A percentile compares a stretch with the other conserved stretches of the same genome.
These are phyloP conservation scores for Chloroclystis v-ata DNA, from an alignment of 2,888 invertebrate species.

Conservation along the genomic window DNA sequence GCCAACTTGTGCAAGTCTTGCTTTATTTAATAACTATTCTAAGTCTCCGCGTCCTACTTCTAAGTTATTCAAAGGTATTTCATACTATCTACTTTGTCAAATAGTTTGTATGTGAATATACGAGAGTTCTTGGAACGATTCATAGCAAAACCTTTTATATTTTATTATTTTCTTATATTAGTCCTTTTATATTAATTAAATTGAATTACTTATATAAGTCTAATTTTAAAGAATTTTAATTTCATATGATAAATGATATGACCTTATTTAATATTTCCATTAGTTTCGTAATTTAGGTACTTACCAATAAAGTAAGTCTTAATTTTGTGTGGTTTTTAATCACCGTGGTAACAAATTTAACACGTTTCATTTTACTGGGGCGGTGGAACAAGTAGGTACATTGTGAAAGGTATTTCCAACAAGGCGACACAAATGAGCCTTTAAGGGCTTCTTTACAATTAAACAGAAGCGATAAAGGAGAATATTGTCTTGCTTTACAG, in stretches of 20 bases:
- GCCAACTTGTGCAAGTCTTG: slow-evolving; percentile 31
- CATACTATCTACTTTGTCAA: slow-evolving; percentile 14
- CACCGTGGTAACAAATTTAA: slow-evolving; percentile 38
- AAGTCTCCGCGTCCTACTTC: slow-evolving; percentile 41
- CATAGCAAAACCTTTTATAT: too few species aligned
- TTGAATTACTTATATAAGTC: too few species aligned
- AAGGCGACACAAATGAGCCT: slow-evolving; percentile 29
- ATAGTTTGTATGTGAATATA: slow-evolving; percentile 18
- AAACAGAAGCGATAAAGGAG: slow-evolving; percentile 25
- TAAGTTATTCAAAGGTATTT: slow-evolving; percentile 29
- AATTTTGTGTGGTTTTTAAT: background rate
- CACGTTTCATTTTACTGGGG: slow-evolving; percentile 37
- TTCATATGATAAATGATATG: too few species aligned
- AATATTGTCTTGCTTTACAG: slow-evolving; percentile 21
- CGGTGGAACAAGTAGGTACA: background rate
- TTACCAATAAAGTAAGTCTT: background rate
- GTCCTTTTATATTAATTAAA: too few species aligned
- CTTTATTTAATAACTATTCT: slow-evolving; percentile 48
- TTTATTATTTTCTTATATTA: slow-evolving; percentile 11
- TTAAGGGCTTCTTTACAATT: slow-evolving; percentile 30
- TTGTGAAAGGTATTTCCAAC: slow-evolving; percentile 25
- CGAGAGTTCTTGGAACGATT: too few species aligned
- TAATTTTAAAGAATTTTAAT: too few species aligned
- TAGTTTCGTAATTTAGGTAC: background rate
- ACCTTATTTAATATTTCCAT: too few species aligned